These are phyloP conservation scores for Sinonovacula constricta DNA, from an alignment of 1,140 invertebrate genomes.

Conservation along the genomic window DNA sequence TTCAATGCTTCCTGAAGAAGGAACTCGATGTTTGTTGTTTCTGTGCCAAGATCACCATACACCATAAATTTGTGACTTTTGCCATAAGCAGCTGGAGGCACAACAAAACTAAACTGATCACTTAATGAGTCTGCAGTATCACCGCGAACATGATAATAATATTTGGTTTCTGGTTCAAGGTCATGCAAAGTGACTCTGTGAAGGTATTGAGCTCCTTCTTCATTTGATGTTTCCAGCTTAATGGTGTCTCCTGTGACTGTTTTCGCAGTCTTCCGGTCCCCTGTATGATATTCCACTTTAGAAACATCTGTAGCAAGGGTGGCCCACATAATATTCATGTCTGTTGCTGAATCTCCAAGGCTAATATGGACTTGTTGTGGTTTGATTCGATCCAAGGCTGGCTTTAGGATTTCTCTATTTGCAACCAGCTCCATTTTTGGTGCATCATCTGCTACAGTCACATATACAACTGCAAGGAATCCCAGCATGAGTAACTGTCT, in stretches of 20 bases:
- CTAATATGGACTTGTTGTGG: slow-evolving; percentile 50
- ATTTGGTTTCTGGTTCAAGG: slow-evolving; percentile 58
- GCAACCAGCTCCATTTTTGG: no score
- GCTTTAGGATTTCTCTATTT: slow-evolving; percentile 33
- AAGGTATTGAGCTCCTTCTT: slow-evolving; percentile 58
- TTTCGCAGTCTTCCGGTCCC: slow-evolving; percentile 31
- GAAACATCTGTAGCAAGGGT: slow-evolving; percentile 53
- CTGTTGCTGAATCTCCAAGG: slow-evolving; percentile 62
- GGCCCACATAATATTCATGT: slow-evolving; percentile 70
- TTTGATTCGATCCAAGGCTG: slow-evolving; percentile 2
- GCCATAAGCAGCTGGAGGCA: slow-evolving; percentile 44
- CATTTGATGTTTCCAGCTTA: slow-evolving; percentile 52
- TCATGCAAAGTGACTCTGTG: slow-evolving; percentile 62
- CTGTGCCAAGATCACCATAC: slow-evolving; percentile 94
- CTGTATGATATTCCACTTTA: slow-evolving; percentile 61
- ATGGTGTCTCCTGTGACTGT: slow-evolving; percentile 54
- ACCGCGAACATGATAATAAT: slow-evolving; percentile 62
- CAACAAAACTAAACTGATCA: slow-evolving; percentile 61
- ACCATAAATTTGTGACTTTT: slow-evolving; percentile 83
- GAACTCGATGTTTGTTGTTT: slow-evolving; percentile 87
- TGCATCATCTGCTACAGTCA: no score
- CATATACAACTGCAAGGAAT: no score
- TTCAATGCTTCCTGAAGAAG: slow-evolving; percentile 89
- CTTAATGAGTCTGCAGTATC: slow-evolving; percentile 50
- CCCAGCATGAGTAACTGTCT: no score